These are phyloP conservation scores for Drosophila diplacantha DNA, from an alignment of 2,888 invertebrate genomes.

Conservation along the genomic window DNA sequence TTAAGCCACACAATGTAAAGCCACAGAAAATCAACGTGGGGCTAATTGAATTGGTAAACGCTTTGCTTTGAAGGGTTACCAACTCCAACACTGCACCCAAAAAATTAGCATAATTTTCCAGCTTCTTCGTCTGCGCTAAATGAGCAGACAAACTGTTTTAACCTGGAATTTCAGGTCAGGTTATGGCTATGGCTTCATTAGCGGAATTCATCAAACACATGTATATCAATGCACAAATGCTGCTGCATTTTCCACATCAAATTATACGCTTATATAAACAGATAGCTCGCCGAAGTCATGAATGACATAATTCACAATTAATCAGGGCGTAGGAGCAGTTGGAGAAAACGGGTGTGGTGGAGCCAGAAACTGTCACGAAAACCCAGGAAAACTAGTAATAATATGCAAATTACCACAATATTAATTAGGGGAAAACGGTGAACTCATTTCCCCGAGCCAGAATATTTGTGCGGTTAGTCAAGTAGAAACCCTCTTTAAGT, in stretches of 20 bases:
- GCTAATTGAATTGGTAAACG: conserved; percentile 39
- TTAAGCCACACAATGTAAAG: conserved; percentile 11
- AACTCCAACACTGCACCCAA: conserved; percentile 21
- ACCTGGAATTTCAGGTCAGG: conserved; percentile 11
- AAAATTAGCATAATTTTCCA: conserved; percentile 39
- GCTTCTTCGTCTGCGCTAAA: conserved; percentile 37
- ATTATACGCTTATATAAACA: conserved; percentile 24
- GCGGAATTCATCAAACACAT: conserved; percentile 35
- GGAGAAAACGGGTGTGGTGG: conserved; percentile 17
- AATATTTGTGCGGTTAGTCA: conserved; percentile 3
- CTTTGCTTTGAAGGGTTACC: conserved; percentile 12
- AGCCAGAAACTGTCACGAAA: conserved; percentile 20
- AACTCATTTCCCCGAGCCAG: conserved; percentile 17
- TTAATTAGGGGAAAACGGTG: conserved; percentile 7
- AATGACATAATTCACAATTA: conserved; percentile 35
- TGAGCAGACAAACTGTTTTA: conserved; percentile 36
- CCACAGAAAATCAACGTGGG: conserved; percentile 6
- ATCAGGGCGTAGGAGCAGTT: conserved; percentile 22
- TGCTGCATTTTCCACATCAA: conserved; percentile 53
- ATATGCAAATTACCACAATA: conserved; percentile 18
- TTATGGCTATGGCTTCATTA: conserved; percentile 47
- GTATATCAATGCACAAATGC: conserved; percentile 19
- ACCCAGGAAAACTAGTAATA: conserved; percentile 12
- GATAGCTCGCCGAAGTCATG: conserved; percentile 17
- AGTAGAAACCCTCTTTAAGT: conserved; percentile 1